A percentile compares a stretch with the other conserved stretches of the same genome.
These are phyloP conservation scores for Bovichtus variegatus DNA, from an alignment of 2,797 vertebrate species.

Conservation along the genomic window DNA sequence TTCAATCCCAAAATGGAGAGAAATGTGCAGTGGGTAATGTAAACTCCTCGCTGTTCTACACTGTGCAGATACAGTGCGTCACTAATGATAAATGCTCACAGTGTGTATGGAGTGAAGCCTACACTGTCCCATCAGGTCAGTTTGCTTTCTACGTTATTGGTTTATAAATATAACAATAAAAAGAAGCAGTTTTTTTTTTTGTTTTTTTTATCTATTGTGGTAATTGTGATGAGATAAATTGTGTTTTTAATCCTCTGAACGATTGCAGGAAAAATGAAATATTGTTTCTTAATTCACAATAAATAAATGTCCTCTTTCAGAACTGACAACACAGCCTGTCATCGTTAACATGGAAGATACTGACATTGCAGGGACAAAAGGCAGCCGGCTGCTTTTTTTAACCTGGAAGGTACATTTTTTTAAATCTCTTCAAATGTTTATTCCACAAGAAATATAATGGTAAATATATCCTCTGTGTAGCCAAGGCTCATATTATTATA, in stretches of 20 bases:
- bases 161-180: not conserved
- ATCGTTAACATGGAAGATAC: conserved; percentile 55
- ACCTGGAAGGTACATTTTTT: conserved; percentile 84
- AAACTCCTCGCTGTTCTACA: conserved; percentile 65
- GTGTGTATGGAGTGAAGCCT: conserved; percentile 71
- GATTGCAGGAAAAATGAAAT: not conserved
- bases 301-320: conserved; percentile 67
- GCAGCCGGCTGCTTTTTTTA: conserved; percentile 76
- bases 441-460: not conserved
- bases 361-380: conserved; percentile 55
- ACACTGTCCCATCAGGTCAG: conserved; percentile 77
- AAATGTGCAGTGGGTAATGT: conserved; percentile 48
- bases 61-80: conserved; percentile 74
- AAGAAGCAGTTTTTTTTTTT: not conserved
- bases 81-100: conserved; percentile 35
- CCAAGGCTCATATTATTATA: not conserved
- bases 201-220: not conserved
- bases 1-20: not conserved
- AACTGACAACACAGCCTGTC: conserved; percentile 78
- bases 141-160: not conserved
- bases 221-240: not conserved
- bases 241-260: not conserved
- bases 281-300: not conserved
- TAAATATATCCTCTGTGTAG: not conserved
- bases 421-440: not conserved